A percentile compares a stretch with the other conserved stretches of the same genome.
These are phyloP conservation scores for Rhineura floridana DNA, from an alignment of 2,113 vertebrate species.

Conservation along the genomic window DNA sequence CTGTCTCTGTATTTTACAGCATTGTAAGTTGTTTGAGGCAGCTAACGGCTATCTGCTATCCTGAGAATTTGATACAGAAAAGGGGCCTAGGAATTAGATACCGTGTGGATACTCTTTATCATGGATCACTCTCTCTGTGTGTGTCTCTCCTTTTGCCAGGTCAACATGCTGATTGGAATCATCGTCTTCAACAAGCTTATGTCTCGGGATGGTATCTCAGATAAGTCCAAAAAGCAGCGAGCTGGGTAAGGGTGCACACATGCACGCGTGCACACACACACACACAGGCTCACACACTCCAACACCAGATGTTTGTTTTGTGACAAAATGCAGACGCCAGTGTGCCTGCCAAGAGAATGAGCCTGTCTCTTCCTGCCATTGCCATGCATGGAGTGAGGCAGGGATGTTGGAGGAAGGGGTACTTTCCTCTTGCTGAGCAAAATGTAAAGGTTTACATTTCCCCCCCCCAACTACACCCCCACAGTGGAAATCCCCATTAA, in stretches of 20 bases:
- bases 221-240: slow-evolving; percentile 99
- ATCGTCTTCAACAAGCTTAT: slow-evolving; percentile 99
- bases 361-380: neutral
- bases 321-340: too few relatives aligned
- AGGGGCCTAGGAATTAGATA: neutral
- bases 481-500: too few relatives aligned
- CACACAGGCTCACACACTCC: neutral
- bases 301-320: neutral
- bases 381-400: neutral
- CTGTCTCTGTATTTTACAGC: neutral
- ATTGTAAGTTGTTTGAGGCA: neutral
- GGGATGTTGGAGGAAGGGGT: neutral
- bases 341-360: neutral
- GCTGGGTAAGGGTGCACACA: slow-evolving; percentile 97
- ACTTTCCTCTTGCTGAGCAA: neutral
- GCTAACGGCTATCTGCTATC: too few relatives aligned
- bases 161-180: slow-evolving; percentile 98
- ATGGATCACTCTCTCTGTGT: slow-evolving; percentile 8
- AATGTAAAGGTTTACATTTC: neutral
- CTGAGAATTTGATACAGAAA: neutral
- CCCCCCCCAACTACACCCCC: too few relatives aligned
- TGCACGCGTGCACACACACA: neutral
- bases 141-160: slow-evolving; percentile 73
- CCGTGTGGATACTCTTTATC: too few relatives aligned
- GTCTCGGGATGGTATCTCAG: slow-evolving; percentile 96